These are phyloP conservation scores for Drosophila simulans DNA, from an alignment of 1,140 invertebrate species.

Conservation along the genomic window DNA sequence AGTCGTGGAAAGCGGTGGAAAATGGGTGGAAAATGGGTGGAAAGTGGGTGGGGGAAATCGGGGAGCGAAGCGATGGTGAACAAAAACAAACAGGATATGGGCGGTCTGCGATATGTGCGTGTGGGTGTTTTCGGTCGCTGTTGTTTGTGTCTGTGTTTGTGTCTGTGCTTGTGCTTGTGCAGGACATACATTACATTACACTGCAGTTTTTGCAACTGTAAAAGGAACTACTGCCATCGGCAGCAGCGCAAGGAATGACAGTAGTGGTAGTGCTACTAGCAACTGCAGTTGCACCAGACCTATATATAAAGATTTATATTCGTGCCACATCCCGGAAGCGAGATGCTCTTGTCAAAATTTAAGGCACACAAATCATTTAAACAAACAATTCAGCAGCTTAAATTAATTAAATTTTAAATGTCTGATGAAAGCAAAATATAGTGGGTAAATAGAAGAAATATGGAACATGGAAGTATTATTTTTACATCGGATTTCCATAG, in stretches of 20 bases:
- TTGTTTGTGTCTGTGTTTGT: slow-evolving; percentile 25
- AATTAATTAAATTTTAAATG: too few species aligned
- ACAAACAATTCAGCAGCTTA: too few species aligned
- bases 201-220: slow-evolving; percentile 67
- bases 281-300: slow-evolving; percentile 17
- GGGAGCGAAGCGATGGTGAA: slow-evolving; percentile 33
- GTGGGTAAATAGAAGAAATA: too few species aligned
- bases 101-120: slow-evolving; percentile 55
- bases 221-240: slow-evolving; percentile 46
- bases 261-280: slow-evolving; percentile 2
- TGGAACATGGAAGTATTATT: too few species aligned
- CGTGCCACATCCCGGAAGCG: background rate
- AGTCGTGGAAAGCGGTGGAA: slow-evolving; percentile 19
- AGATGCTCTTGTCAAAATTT: slow-evolving; percentile 6
- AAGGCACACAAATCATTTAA: too few species aligned
- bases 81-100: slow-evolving; percentile 77
- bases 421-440: too few species aligned
- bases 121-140: slow-evolving; percentile 5
- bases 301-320: background rate
- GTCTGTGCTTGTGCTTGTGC: slow-evolving; percentile 20
- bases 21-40: slow-evolving; percentile 30
- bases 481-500: too few species aligned
- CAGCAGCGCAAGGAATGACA: slow-evolving; percentile 28
- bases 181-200: slow-evolving; percentile 69
- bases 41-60: slow-evolving; percentile 9